These are phyloP conservation scores for Saimiri boliviensis DNA, from an alignment of 2,113 vertebrate genomes.

Conservation along the genomic window DNA sequence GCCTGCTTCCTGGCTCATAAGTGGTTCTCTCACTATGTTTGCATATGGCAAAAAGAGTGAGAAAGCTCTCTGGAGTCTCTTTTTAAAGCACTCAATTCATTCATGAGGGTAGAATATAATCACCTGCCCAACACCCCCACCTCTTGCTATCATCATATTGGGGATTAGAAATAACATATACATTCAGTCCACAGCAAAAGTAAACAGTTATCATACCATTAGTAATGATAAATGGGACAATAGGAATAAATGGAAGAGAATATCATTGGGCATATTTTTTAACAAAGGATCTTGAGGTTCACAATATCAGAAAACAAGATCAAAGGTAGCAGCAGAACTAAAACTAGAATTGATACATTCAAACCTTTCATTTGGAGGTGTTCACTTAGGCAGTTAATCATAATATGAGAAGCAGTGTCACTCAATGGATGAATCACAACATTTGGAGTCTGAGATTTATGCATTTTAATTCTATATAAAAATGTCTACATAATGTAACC, in stretches of 20 bases:
- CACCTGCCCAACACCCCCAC: background rate
- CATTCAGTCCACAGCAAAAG: background rate
- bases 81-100: background rate
- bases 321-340: background rate
- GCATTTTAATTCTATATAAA: background rate
- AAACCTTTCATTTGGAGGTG: background rate
- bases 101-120: too few species aligned
- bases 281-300: background rate
- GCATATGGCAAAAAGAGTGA: background rate
- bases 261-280: background rate
- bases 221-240: background rate
- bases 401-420: background rate
- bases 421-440: background rate
- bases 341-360: background rate
- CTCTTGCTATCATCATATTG: background rate
- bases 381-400: background rate
- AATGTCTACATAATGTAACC: background rate
- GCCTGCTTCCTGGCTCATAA: background rate
- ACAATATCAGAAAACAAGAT: background rate
- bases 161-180: background rate
- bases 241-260: background rate
- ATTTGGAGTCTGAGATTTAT: background rate
- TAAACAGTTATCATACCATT: background rate
- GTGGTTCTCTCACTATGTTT: background rate
- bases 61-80: background rate